Percentiles rank a stretch among this genome's conserved stretches.
These are phyloP conservation scores for Artibeus lituratus DNA, from an alignment of 2,797 vertebrate species.

Conservation along the genomic window DNA sequence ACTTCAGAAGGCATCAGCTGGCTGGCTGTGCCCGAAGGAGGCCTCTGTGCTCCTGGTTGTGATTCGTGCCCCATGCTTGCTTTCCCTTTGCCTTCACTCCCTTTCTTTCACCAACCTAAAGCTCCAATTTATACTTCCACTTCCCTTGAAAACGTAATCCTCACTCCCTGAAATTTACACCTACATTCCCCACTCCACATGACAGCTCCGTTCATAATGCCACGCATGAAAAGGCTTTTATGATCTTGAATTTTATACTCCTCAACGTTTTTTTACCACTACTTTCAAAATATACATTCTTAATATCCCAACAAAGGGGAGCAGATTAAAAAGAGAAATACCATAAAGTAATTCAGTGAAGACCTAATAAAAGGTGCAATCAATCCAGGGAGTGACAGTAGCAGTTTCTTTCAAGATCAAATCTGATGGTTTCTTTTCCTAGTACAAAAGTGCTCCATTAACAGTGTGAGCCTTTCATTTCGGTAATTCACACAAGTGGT, in stretches of 20 bases:
- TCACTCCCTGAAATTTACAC: constrained; percentile 52
- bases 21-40: neutral
- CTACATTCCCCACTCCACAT: constrained; percentile 38
- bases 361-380: constrained; percentile 71
- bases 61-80: neutral
- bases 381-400: constrained; percentile 64
- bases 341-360: constrained; percentile 62
- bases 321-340: constrained; percentile 60
- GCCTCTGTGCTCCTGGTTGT: neutral
- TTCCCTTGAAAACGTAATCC: constrained; percentile 40
- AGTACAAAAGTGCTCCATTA: constrained; percentile 71
- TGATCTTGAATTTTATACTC: constrained; percentile 57
- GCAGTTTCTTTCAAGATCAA: constrained; percentile 69
- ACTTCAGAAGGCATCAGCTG: constrained; percentile 40
- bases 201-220: constrained; percentile 34
- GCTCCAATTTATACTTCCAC: constrained; percentile 48
- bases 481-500: constrained; percentile 70
- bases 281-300: constrained; percentile 71
- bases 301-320: constrained; percentile 62
- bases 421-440: constrained; percentile 73
- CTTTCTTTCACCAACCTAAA: constrained; percentile 32
- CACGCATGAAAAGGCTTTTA: constrained; percentile 57
- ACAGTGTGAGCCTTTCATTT: constrained; percentile 75
- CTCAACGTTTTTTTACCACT: constrained; percentile 53
- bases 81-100: constrained; percentile 12